Evolutionary conservation across 2,113 vertebrate species (phyloP).

Genomic region (Geococcyx californianus): DNA sequence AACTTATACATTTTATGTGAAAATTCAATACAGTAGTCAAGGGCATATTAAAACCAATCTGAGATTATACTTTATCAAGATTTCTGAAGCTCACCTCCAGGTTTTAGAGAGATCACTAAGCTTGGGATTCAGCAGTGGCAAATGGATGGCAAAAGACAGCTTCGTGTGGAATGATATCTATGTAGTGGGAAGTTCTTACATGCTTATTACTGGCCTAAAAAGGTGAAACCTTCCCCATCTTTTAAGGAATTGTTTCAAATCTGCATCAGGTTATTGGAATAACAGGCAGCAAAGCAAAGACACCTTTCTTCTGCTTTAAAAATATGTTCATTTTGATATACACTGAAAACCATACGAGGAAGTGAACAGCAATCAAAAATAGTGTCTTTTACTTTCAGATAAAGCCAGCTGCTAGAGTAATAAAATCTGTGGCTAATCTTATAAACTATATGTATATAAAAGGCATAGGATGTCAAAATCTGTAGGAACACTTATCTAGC

Average conservation of each 20-base stretch:
- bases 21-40: neutral
- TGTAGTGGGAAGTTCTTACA: neutral
- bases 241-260: neutral
- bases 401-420: neutral
- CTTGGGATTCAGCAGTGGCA: neutral
- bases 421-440: neutral
- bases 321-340: neutral
- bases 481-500: neutral
- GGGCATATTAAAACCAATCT: neutral
- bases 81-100: neutral
- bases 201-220: neutral
- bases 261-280: neutral
- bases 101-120: neutral
- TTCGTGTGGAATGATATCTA: neutral
- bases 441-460: neutral
- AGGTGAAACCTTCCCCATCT: neutral
- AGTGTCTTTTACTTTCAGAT: neutral
- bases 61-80: neutral
- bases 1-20: neutral
- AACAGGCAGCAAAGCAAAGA: neutral
- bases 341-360: neutral
- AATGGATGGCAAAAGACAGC: neutral
- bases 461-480: neutral
- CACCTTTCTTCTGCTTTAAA: neutral
- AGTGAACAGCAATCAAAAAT: neutral